Percentiles rank a stretch among this genome's conserved stretches.
Evolutionary conservation across 2,113 vertebrate genomes (phyloP).

Genomic region (Arvicanthis niloticus): DNA sequence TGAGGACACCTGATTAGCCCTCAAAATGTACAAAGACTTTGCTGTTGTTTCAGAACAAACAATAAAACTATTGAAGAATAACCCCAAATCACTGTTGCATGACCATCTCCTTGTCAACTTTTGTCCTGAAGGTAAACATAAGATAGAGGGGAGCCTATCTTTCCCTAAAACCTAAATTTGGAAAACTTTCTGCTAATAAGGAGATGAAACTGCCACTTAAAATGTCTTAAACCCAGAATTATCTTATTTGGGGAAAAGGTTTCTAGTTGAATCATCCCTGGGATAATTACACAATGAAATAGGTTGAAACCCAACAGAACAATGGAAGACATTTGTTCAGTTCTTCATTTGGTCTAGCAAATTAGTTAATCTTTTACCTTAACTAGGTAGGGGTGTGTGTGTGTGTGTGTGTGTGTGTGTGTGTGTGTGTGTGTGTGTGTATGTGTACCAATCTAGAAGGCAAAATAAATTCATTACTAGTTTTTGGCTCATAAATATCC

Average conservation of each 20-base stretch:
- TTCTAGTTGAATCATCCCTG: constrained; percentile 7
- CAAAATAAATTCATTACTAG: not conserved
- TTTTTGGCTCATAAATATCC: constrained; percentile 1
- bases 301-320: not conserved
- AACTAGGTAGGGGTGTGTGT: no score
- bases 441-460: no score
- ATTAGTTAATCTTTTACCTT: not conserved
- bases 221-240: not conserved
- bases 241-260: constrained; percentile 11
- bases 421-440: no score
- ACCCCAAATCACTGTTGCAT: not conserved
- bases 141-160: not conserved
- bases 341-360: not conserved
- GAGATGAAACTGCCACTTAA: not conserved
- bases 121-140: not conserved
- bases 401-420: no score
- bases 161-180: not conserved
- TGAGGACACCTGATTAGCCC: not conserved
- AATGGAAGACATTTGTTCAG: not conserved
- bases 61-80: not conserved
- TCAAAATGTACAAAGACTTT: constrained; percentile 8
- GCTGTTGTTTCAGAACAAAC: not conserved
- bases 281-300: not conserved
- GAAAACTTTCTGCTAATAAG: not conserved
- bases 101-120: not conserved